Percentiles rank a stretch among this genome's conserved stretches.
Conservation (phyloP, 2,113 vertebrate species). For the Leuciscus idus region DNA sequence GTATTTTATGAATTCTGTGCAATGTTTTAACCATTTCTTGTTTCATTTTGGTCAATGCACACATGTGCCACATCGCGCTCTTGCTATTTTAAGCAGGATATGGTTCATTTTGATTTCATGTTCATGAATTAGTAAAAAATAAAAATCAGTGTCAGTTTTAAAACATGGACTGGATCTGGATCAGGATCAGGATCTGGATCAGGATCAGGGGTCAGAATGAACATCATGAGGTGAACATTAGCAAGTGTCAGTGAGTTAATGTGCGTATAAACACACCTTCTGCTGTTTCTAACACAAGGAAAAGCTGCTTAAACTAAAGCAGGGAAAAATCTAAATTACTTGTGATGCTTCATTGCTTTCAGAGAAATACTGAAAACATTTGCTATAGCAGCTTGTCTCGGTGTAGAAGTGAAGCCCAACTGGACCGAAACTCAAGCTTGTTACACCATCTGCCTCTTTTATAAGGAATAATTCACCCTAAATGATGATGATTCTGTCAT, state of each 20-base stretch:
- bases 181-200: not conserved
- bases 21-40: not conserved
- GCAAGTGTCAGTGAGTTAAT: not conserved
- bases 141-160: not conserved
- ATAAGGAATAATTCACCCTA: not conserved
- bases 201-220: not conserved
- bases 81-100: too few relatives aligned
- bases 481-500: not conserved
- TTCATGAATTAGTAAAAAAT: not conserved
- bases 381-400: constrained; percentile 42
- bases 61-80: not conserved
- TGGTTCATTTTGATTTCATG: constrained; percentile 2
- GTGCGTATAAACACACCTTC: not conserved
- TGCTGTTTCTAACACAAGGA: not conserved
- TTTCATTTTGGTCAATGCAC: not conserved
- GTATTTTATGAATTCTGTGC: not conserved
- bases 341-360: not conserved
- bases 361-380: not conserved
- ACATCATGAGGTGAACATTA: constrained; percentile 6
- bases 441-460: constrained; percentile 17
- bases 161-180: not conserved
- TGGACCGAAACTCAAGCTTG: not conserved
- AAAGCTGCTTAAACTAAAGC: not conserved
- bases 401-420: not conserved
- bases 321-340: not conserved